Percentiles rank a stretch among this genome's conserved stretches.
Evolutionary conservation across 2,797 vertebrate species (phyloP).

Genomic region (Semotilus atromaculatus): DNA sequence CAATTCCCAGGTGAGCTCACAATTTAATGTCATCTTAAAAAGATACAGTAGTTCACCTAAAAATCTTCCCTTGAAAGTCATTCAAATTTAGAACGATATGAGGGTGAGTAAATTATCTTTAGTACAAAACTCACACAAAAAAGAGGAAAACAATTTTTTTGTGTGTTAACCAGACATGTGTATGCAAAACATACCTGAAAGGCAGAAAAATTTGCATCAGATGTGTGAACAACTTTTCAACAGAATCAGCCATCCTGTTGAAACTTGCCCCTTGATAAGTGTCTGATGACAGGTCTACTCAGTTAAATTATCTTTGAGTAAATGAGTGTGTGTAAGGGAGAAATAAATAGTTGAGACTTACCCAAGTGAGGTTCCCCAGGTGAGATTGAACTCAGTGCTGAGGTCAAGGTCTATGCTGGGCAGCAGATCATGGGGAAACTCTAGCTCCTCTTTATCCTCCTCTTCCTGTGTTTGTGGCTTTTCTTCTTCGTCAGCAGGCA

Average conservation of each 20-base stretch:
- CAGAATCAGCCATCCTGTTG: constrained; percentile 28
- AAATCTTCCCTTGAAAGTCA: neutral
- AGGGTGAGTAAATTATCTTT: neutral
- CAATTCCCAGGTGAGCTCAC: neutral
- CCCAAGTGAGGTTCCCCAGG: constrained; percentile 79
- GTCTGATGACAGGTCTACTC: constrained; percentile 10
- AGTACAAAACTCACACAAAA: neutral
- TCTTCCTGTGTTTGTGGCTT: constrained; percentile 62
- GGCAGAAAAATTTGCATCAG: constrained; percentile 35
- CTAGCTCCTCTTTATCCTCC: constrained; percentile 72
- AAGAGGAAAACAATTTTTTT: constrained; percentile 1
- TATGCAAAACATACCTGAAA: constrained; percentile 40
- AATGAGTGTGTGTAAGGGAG: neutral
- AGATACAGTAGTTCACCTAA: neutral
- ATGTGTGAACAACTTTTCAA: constrained; percentile 23
- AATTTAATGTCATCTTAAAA: neutral
- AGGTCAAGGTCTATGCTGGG: constrained; percentile 84
- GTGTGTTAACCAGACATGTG: constrained; percentile 22
- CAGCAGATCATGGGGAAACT: constrained; percentile 83
- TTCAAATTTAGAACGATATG: neutral
- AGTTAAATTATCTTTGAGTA: neutral
- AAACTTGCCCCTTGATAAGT: constrained; percentile 39
- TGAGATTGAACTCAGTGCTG: constrained; percentile 79
- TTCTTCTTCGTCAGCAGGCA: constrained; percentile 59
- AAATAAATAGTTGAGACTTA: constrained; percentile 58